Evolutionary conservation across 64 coral and sea anemone species (phyloP), one percentile per base, ranked within the genome.

Genomic region (Stylophora pistillata): DNA sequence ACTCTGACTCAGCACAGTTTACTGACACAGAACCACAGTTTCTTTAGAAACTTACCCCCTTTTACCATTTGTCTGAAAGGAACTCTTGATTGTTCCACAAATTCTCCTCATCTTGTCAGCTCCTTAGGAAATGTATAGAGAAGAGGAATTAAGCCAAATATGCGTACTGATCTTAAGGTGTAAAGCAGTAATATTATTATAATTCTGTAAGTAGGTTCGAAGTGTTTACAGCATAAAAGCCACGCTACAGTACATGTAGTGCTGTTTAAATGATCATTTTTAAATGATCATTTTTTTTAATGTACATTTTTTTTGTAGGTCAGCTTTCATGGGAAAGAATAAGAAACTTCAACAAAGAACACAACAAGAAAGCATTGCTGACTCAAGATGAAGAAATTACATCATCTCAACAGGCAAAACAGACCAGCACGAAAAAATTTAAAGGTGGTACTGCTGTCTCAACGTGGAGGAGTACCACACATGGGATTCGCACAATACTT

Each of bases 241-340:
- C 37, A 47, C 7, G 7, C 37, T 47, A 47, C 37, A 47, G 37
- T 7, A 47, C 52, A 10, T 76, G 74, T 68, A 65, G 1, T n/a
- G 25, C 9, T 65, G 62, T n/a, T 28, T 23, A 21, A n/a, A n/a
- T n/a, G n/a, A n/a, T n/a, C n/a, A n/a, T n/a, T 28, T 66, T 23
- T 10, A 25, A n/a, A 10, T 68, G 26, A 68, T 68, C 23, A 10
- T 68, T 26, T 20, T 0, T 53, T 33, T 33, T 15, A 13, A 58
- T 0, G 34, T 17, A 47, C 11, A 15, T 41, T n/a, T 13, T 69
- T 69, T 21, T 6, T 30, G 56, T 34, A 92, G 90, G 90, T 4
- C 63, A 86, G 10, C 73, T 92, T 27, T 66, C 72, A 0, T 92
- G 90, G 90, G 80, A 85, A 71, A 85, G 63, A 29, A 78, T 92